Conservation (phyloP, 1,140 invertebrate genomes). For the Euwallacea similis region DNA sequence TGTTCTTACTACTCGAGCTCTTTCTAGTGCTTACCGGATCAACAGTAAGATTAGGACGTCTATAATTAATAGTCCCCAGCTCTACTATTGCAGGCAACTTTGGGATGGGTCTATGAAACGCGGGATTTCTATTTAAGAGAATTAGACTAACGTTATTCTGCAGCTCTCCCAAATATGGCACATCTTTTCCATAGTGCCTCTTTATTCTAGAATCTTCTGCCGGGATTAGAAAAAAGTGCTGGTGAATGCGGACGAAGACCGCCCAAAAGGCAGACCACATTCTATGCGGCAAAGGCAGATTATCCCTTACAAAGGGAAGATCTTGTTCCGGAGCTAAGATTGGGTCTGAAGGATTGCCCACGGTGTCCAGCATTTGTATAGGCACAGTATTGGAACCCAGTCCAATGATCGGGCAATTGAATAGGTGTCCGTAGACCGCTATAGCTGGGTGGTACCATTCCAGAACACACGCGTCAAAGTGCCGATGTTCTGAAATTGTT, state of each 20-base stretch:
- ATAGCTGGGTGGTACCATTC: conserved; percentile 42
- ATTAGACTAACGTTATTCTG: conserved; percentile 39
- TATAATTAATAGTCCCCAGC: conserved; percentile 51
- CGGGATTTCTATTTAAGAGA: conserved; percentile 38
- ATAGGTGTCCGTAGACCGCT: conserved; percentile 40
- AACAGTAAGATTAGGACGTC: conserved; percentile 46
- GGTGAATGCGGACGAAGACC: conserved; percentile 22
- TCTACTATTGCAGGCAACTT: conserved; percentile 38
- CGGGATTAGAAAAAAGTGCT: conserved; percentile 21
- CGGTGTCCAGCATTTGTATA: conserved; percentile 28
- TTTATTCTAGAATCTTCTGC: conserved; percentile 49
- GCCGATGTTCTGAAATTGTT: conserved; percentile 24
- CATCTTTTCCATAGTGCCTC: conserved; percentile 53
- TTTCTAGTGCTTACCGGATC: conserved; percentile 39
- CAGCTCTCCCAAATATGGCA: conserved; percentile 43
- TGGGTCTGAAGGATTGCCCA: conserved; percentile 52
- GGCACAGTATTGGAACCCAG: conserved; percentile 41
- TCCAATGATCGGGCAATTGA: conserved; percentile 46
- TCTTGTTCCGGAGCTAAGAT: conserved; percentile 54
- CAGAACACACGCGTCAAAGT: conserved; percentile 41
- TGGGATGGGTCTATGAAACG: conserved; percentile 41
- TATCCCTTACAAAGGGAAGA: conserved; percentile 44
- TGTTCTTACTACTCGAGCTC: background rate
- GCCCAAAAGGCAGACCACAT: conserved; percentile 44
- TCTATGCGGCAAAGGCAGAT: conserved; percentile 53